Conservation (phyloP, 2,797 vertebrate species). For the Octomys mimax region DNA sequence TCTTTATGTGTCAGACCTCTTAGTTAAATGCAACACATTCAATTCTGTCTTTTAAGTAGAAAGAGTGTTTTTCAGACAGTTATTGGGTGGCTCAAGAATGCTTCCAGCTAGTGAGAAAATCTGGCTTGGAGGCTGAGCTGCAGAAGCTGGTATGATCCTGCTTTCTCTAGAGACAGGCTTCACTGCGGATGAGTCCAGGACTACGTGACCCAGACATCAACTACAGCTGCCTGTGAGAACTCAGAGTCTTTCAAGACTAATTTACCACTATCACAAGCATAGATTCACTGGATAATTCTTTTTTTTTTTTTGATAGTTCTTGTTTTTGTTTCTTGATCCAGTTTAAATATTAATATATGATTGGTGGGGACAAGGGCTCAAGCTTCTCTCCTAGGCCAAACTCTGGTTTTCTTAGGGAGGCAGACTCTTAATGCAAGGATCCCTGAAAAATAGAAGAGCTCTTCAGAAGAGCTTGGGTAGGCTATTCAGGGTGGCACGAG, state of each 20-base stretch:
- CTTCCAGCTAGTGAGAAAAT: slow-evolving; percentile 24
- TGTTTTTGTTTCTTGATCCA: slow-evolving; percentile 36
- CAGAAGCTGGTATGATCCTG: not conserved
- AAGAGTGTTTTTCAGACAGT: slow-evolving; percentile 1
- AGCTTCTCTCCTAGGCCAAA: not conserved
- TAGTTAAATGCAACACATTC: not conserved
- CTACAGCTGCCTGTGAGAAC: not conserved
- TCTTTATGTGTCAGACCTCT: slow-evolving; percentile 40
- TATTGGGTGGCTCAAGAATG: slow-evolving; percentile 24
- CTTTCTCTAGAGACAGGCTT: not conserved
- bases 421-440: not conserved
- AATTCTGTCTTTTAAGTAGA: slow-evolving; percentile 35
- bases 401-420: slow-evolving; percentile 25
- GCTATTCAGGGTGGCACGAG: not conserved
- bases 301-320: slow-evolving; percentile 45
- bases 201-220: not conserved
- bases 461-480: slow-evolving; percentile 17
- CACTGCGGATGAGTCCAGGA: not conserved
- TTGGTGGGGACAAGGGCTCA: not conserved
- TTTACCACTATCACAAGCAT: not conserved
- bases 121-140: slow-evolving; percentile 1
- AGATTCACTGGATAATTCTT: slow-evolving; percentile 4
- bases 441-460: not conserved
- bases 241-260: not conserved
- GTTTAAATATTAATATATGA: slow-evolving; percentile 4